Evolutionary conservation across 2,113 vertebrate species (phyloP).

Genomic region (Orycteropus afer): DNA sequence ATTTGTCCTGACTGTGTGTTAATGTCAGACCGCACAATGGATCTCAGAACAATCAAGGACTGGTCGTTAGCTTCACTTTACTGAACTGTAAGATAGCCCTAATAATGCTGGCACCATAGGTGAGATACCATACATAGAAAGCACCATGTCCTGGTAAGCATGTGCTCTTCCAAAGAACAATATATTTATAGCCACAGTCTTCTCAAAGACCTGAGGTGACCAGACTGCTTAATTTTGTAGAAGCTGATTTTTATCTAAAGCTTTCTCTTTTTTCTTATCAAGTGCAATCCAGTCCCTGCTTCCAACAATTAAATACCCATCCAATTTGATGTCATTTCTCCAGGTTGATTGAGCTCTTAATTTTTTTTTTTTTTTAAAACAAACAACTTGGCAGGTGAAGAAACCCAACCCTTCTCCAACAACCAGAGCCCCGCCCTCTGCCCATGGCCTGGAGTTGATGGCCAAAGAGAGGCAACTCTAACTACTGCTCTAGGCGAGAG

Average conservation of each 20-base stretch:
- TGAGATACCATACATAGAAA: neutral
- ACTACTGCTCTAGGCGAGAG: conserved; percentile 59
- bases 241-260: neutral
- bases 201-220: conserved; percentile 43
- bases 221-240: conserved; percentile 5
- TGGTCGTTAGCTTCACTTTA: neutral
- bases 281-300: neutral
- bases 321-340: conserved; percentile 16
- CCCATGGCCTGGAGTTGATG: conserved; percentile 68
- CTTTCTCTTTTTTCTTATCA: neutral
- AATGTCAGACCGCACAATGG: neutral
- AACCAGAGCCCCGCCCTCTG: conserved; percentile 61
- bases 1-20: neutral
- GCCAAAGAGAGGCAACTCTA: conserved; percentile 77
- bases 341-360: neutral
- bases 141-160: neutral
- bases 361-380: neutral
- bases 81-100: neutral
- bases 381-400: conserved; percentile 42
- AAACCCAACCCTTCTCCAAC: conserved; percentile 71
- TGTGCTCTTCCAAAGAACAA: conserved; percentile 11
- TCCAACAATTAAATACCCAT: neutral
- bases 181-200: conserved; percentile 63
- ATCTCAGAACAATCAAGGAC: neutral
- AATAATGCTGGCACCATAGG: neutral